phyloP scores from a whole-genome alignment of 2,888 invertebrate genomes.

The Andrena bicolor region DNA sequence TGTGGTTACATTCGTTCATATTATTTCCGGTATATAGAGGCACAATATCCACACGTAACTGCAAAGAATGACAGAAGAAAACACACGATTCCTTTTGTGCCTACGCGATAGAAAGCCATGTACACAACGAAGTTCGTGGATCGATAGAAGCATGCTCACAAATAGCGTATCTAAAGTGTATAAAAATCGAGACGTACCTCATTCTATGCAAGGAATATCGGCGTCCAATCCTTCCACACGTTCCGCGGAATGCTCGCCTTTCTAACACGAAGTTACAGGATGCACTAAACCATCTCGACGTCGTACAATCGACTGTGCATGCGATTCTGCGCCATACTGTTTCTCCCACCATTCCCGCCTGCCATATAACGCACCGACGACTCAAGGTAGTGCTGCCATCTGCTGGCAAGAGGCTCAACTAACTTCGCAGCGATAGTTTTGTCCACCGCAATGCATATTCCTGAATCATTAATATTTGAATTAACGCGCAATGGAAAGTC shows the following conservation, averaged over 20 bases:
- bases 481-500: not conserved
- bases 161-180: not conserved
- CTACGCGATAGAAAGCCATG: conserved; percentile 23
- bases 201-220: conserved; percentile 20
- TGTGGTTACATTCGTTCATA: too few species aligned
- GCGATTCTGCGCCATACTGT: conserved; percentile 71
- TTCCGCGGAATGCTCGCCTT: conserved; percentile 50
- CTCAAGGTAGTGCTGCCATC: conserved; percentile 78
- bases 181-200: conserved; percentile 43
- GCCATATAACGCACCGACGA: conserved; percentile 19
- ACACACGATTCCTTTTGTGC: not conserved
- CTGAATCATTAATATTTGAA: not conserved
- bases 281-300: conserved; percentile 51
- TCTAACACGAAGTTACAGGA: conserved; percentile 65
- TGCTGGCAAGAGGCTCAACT: conserved; percentile 60
- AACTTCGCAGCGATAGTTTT: conserved; percentile 68
- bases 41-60: not conserved
- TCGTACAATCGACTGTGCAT: conserved; percentile 52
- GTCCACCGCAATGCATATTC: conserved; percentile 46
- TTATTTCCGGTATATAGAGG: not conserved
- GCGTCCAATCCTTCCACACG: conserved; percentile 3
- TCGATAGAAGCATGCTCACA: conserved; percentile 53
- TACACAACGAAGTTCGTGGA: conserved; percentile 18
- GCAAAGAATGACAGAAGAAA: not conserved
- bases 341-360: conserved; percentile 63